These are phyloP conservation scores for Cherax quadricarinatus DNA, from an alignment of 1,140 invertebrate species.

Conservation along the genomic window DNA sequence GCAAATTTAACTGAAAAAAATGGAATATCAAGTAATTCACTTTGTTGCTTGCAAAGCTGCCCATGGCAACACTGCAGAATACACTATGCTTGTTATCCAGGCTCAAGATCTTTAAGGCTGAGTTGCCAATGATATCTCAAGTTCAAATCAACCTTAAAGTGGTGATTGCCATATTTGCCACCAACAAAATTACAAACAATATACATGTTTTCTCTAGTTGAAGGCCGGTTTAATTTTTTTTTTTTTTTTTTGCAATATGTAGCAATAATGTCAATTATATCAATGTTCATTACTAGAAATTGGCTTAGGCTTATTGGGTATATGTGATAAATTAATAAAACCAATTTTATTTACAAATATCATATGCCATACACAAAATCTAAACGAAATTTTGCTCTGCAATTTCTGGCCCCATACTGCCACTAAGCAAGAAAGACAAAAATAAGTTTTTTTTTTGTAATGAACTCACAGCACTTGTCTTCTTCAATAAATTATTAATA, in stretches of 20 bases:
- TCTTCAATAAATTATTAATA: conserved; percentile 34
- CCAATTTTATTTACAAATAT: neutral
- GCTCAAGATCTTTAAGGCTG: conserved; percentile 33
- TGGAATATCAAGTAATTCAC: neutral
- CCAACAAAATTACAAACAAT: neutral
- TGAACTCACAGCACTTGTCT: conserved; percentile 21
- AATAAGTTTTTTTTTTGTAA: neutral
- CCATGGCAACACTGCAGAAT: conserved; percentile 10
- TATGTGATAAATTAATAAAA: neutral
- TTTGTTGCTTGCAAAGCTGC: conserved; percentile 14
- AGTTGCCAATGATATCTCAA: conserved; percentile 9
- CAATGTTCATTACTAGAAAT: neutral
- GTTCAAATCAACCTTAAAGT: conserved; percentile 9
- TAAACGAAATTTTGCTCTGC: neutral
- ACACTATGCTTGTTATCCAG: conserved; percentile 33
- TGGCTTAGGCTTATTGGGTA: neutral
- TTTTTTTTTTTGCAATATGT: neutral
- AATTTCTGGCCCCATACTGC: conserved; percentile 1
- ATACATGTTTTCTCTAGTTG: neutral
- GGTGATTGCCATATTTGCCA: conserved; percentile 8
- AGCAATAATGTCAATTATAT: neutral
- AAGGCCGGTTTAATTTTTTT: neutral
- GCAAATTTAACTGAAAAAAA: neutral
- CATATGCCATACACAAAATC: neutral
- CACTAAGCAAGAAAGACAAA: neutral